Percentiles rank a stretch among this genome's conserved stretches.
These are phyloP conservation scores for Eutrigla gurnardus DNA, from an alignment of 2,797 vertebrate species.

Conservation along the genomic window DNA sequence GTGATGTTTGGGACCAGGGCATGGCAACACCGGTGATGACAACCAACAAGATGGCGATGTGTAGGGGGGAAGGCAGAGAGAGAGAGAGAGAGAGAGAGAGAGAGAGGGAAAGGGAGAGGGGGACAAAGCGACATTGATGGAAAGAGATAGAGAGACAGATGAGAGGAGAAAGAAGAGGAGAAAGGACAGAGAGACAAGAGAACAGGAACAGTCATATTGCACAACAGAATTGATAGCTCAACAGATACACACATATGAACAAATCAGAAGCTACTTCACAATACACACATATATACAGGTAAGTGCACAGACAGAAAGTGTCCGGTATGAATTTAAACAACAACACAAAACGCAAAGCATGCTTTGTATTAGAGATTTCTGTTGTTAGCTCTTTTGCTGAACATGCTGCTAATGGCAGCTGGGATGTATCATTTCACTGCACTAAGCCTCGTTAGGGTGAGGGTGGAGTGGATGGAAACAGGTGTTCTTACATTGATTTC, in stretches of 20 bases:
- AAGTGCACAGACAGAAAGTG: slow-evolving; percentile 1
- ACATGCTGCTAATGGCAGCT: background rate
- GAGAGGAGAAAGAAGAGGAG: background rate
- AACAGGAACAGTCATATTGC: slow-evolving; percentile 75
- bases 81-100: slow-evolving; percentile 3
- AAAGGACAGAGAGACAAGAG: slow-evolving; percentile 31
- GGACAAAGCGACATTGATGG: background rate
- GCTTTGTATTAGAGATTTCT: no score
- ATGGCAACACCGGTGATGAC: slow-evolving; percentile 72
- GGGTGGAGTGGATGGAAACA: background rate
- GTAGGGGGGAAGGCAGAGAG: slow-evolving; percentile 26
- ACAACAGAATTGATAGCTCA: slow-evolving; percentile 53
- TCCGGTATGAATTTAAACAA: slow-evolving; percentile 17
- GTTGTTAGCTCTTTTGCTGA: slow-evolving; percentile 12
- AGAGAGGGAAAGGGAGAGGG: slow-evolving; percentile 11
- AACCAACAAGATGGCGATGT: slow-evolving; percentile 59
- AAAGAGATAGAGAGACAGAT: background rate
- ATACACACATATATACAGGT: slow-evolving; percentile 36
- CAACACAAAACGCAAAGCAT: slow-evolving; percentile 11
- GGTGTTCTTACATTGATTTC: slow-evolving; percentile 92
- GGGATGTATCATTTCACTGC: background rate
- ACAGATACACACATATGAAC: slow-evolving; percentile 57
- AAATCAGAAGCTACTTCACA: slow-evolving; percentile 32
- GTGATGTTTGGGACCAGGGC: slow-evolving; percentile 62
- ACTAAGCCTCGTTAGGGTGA: background rate